phyloP scores from a whole-genome alignment of 2,797 vertebrate genomes.

The Sphenodon punctatus region DNA sequence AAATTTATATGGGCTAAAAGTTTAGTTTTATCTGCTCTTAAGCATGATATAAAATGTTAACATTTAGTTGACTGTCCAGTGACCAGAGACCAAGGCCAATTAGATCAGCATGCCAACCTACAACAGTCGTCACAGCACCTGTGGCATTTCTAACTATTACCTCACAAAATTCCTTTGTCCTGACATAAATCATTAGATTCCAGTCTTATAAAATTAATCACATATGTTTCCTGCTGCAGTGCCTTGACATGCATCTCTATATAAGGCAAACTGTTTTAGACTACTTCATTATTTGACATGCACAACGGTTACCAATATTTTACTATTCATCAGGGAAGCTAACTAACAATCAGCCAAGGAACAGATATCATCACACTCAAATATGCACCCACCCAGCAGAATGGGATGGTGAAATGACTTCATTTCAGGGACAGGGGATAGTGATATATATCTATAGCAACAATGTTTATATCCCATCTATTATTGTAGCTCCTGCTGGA shows the following conservation, averaged over 20 bases:
- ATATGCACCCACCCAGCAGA: neutral
- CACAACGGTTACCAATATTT: conserved; percentile 1
- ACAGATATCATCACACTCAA: neutral
- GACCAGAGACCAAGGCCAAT: conserved; percentile 48
- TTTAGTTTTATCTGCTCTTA: conserved; percentile 31
- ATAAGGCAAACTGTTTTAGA: neutral
- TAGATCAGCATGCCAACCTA: conserved; percentile 33
- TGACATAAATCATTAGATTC: conserved; percentile 65
- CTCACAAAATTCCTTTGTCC: conserved; percentile 67
- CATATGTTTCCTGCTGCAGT: conserved; percentile 54
- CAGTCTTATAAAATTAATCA: conserved; percentile 64
- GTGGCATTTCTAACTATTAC: conserved; percentile 59
- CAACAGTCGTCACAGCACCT: conserved; percentile 62
- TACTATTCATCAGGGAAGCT: neutral
- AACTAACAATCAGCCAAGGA: neutral
- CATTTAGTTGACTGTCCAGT: conserved; percentile 21
- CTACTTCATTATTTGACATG: conserved; percentile 14
- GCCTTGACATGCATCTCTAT: conserved; percentile 11
- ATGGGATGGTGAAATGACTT: neutral
- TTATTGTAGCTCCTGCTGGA: neutral
- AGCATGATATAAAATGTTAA: conserved; percentile 21
- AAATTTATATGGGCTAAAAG: neutral
- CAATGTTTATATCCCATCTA: neutral
- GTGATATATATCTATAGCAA: neutral
- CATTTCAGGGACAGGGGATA: neutral